Base-by-base conservation (phyloP, 2,888 invertebrate species). In the Tenthredo livida region DNA sequence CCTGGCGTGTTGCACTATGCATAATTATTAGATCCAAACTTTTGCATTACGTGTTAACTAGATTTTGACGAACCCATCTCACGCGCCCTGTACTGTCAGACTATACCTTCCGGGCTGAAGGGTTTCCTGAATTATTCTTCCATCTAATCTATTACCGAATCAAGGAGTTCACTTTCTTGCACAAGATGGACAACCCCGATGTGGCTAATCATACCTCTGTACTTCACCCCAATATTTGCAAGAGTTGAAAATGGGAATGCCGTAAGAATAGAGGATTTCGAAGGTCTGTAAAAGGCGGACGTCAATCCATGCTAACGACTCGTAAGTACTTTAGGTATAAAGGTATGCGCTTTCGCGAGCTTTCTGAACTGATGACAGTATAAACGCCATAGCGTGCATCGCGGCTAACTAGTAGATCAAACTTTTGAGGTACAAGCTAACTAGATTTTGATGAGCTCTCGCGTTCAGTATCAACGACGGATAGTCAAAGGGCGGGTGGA, bases 21-120 rank as follows among this genome's bases (percentile, higher is more conserved):
- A 86, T 88, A 86, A 90, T 91, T 91, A 91, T 92, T 92, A 91
- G 90, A 90, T 91, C 90, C 90, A 90, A 91, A 92, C 89, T 92
- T 92, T 88, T 89, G 89, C 89, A 87, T 87, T 65, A 72, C 87
- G 86, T 89, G 90, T 89, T 91, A 91, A 91, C 90, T 90, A 89
- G 90, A 89, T 91, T 90, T 86, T 88, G 87, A 89, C 88, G 88
- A n/a, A 61, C 12, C 47, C 47, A 15, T 47, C 43, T 43, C 43
- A 77, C 77, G 77, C 50, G 17, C 61, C 6, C 40, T 10, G 17
- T n/a, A n/a, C 25, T 40, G 61, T 80, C 80, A 61, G 58, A 40
- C 17, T 40, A 10, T 40, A 10, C 2, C 33, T 21, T 50, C 58
- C n/a, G 25, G 7, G 37, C 61, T 25, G 15, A 5, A 50, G 15